Conservation (phyloP, 2,888 invertebrate genomes). For the Pollenia amentaria region DNA sequence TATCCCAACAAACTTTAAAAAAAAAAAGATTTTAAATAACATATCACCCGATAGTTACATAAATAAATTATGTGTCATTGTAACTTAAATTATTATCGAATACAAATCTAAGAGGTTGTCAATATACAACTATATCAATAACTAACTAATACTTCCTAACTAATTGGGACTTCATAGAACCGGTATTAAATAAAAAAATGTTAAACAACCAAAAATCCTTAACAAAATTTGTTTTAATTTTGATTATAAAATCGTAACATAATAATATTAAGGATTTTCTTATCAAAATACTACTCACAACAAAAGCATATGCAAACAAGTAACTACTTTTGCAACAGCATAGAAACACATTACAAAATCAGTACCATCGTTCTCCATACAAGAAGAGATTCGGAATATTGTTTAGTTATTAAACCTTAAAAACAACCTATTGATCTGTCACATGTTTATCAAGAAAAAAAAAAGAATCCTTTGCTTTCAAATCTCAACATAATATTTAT, state of each 20-base stretch:
- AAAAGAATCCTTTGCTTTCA: conserved; percentile 28
- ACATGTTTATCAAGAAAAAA: conserved; percentile 60
- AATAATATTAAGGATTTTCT: conserved; percentile 59
- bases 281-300: conserved; percentile 52
- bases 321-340: background rate
- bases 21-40: too few relatives aligned
- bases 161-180: background rate
- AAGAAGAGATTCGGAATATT: conserved; percentile 17
- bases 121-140: background rate
- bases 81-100: too few relatives aligned
- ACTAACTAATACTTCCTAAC: too few relatives aligned
- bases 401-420: conserved; percentile 60
- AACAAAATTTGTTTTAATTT: conserved; percentile 58
- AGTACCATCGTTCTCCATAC: background rate
- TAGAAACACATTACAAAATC: conserved; percentile 4
- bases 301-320: conserved; percentile 2
- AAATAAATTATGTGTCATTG: too few relatives aligned
- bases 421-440: conserved; percentile 70
- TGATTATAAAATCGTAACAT: conserved; percentile 60
- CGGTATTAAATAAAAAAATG: conserved; percentile 20
- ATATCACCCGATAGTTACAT: too few relatives aligned
- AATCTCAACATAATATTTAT: conserved; percentile 50
- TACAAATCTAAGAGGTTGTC: background rate
- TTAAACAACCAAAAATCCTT: background rate
- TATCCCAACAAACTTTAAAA: too few relatives aligned